Conservation (phyloP, 2,113 vertebrate genomes). For the Tylochromis polylepis region DNA sequence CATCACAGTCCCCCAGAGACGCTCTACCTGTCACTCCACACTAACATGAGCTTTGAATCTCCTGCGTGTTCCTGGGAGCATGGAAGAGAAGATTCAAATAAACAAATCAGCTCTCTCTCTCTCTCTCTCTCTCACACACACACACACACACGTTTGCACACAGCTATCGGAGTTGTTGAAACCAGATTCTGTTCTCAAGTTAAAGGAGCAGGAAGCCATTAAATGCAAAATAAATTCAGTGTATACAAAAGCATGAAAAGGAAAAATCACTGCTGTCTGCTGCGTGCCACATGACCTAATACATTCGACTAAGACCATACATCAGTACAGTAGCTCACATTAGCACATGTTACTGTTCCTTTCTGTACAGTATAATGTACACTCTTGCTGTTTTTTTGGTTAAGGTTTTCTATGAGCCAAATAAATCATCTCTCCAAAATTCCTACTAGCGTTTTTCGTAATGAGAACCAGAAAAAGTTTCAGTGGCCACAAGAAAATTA, state of each 20-base stretch:
- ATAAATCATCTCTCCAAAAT: background rate
- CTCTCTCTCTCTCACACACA: background rate
- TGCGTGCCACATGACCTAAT: background rate
- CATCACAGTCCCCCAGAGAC: conserved; percentile 59
- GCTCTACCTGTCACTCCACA: conserved; percentile 62
- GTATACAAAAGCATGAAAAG: conserved; percentile 1
- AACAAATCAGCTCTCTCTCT: conserved; percentile 33
- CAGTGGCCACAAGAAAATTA: background rate
- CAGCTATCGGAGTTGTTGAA: background rate
- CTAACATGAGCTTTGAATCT: conserved; percentile 52
- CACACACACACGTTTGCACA: background rate
- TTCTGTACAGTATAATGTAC: background rate
- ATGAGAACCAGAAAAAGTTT: background rate
- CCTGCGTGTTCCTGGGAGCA: conserved; percentile 18
- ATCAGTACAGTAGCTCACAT: background rate
- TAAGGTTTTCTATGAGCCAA: background rate
- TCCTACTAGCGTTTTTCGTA: background rate
- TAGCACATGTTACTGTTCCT: background rate
- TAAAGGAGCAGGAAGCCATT: background rate
- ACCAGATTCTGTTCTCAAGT: background rate
- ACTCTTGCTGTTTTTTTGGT: background rate
- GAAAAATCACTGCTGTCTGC: background rate
- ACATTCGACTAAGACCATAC: background rate
- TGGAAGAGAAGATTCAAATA: conserved; percentile 21
- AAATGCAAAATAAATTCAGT: background rate